Evolutionary conservation across 1,140 invertebrate genomes (phyloP).

Genomic region (Calliphora vicina): DNA sequence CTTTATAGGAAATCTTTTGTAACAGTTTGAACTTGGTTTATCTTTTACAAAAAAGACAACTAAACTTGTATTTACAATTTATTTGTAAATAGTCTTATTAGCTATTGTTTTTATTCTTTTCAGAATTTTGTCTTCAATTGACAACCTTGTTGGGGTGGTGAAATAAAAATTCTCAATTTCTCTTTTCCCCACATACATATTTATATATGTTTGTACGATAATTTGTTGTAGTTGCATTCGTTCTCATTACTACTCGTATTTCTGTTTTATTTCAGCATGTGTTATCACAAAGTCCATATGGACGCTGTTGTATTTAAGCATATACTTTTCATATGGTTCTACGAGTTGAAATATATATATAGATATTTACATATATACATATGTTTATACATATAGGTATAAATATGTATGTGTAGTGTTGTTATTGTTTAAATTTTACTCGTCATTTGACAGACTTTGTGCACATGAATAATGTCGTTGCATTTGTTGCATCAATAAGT

Average conservation of each 20-base stretch:
- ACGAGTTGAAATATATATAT: background rate
- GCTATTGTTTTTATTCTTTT: too few relatives aligned
- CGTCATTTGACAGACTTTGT: background rate
- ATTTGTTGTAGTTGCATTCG: too few relatives aligned
- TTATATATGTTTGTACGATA: too few relatives aligned
- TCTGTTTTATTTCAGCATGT: background rate
- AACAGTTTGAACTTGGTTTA: too few relatives aligned
- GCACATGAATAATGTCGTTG: background rate
- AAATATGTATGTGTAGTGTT: background rate
- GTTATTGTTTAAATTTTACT: background rate
- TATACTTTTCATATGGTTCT: background rate
- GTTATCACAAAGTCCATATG: conserved; percentile 13
- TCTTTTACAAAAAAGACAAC: too few relatives aligned
- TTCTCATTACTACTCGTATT: background rate
- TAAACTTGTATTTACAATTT: too few relatives aligned
- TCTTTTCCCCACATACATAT: background rate
- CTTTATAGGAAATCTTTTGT: too few relatives aligned
- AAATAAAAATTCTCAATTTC: background rate
- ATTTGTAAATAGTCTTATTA: too few relatives aligned
- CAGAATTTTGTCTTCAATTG: background rate
- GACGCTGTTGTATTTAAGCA: background rate
- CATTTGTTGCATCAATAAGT: background rate
- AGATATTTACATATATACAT: too few relatives aligned
- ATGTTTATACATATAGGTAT: too few relatives aligned
- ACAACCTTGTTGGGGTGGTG: background rate